Evolutionary conservation across 2,797 vertebrate genomes (phyloP), one percentile per base, ranked within the genome.

Genomic region (Orestias chungarensis): DNA sequence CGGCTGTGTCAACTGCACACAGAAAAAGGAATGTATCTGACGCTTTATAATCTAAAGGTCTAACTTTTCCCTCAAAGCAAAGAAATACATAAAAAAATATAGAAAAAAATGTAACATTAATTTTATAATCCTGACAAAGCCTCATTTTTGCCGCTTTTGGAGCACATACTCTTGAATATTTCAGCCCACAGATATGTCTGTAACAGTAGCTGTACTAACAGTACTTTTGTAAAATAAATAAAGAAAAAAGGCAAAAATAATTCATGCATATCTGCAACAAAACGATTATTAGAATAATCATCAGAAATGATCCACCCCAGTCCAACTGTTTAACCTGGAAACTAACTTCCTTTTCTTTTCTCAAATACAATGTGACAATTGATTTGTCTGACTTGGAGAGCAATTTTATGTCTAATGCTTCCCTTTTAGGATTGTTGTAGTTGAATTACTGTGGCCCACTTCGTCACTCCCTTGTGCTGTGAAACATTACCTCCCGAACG

Each of bases 381-480:
- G 11, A 76, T 44, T 52, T 62, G 38, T 46, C 61, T 2, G 42
- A 68, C 25, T 25, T 38, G 52, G 33, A 18, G 64, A 76, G 50
- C 35, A 5, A 27, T 73, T n/a, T 66, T 74, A 59, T 68, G 23
- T 64, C 62, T 27, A 55, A 52, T 68, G 23, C 44, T 61, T 49
- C 25, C 52, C 59, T 46, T n/a, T 29, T 35, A 69, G 5, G 29
- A 70, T 54, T 52, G 61, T 74, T 61, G 33, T 67, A 61, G 69
- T 74, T 74, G 62, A 74, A 8, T 61, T 43, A 29, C 18, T 73
- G 61, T 78, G n/a, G 57, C 43, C 38, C 64, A 62, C 17, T 65
- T 23, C 42, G 10, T 17, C 69, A 18, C 11, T 49, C 33, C 25
- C 25, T 15, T 54, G 42, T 57, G 43, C 44, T 52, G 46, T 67